Evolutionary conservation across 2,113 vertebrate species (phyloP).

Genomic region (Cheirogaleus medius): DNA sequence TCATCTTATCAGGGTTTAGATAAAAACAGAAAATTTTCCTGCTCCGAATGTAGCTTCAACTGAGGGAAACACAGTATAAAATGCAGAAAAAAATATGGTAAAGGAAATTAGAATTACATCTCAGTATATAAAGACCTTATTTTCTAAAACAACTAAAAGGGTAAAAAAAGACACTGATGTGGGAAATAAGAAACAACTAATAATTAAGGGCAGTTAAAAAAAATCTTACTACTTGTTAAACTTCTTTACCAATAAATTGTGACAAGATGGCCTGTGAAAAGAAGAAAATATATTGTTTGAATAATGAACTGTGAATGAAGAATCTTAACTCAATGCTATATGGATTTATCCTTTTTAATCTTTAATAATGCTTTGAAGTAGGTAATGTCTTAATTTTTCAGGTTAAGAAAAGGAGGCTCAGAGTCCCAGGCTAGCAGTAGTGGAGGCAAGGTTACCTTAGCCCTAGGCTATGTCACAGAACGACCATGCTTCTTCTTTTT

Average conservation of each 20-base stretch:
- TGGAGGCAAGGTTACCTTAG: neutral
- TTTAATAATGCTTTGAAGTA: neutral
- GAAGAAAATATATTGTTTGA: neutral
- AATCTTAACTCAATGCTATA: neutral
- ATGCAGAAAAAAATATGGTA: neutral
- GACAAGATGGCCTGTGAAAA: neutral
- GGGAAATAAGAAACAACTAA: neutral
- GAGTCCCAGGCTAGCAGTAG: neutral
- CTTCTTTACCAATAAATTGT: neutral
- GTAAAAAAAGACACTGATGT: neutral
- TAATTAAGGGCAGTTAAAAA: neutral
- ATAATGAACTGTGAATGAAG: neutral
- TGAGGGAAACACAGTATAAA: neutral
- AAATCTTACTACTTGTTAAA: neutral
- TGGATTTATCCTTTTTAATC: neutral
- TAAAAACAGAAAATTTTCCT: neutral
- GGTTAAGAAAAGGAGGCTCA: neutral
- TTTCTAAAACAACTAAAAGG: neutral
- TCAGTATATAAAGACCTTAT: neutral
- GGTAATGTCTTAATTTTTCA: neutral
- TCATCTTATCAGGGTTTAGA: neutral
- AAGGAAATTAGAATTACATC: neutral
- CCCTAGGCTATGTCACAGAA: neutral
- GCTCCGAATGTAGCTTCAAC: neutral
- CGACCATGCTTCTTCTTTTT: neutral